These are phyloP conservation scores for Varecia variegata DNA, from an alignment of 2,797 vertebrate species.

Conservation along the genomic window DNA sequence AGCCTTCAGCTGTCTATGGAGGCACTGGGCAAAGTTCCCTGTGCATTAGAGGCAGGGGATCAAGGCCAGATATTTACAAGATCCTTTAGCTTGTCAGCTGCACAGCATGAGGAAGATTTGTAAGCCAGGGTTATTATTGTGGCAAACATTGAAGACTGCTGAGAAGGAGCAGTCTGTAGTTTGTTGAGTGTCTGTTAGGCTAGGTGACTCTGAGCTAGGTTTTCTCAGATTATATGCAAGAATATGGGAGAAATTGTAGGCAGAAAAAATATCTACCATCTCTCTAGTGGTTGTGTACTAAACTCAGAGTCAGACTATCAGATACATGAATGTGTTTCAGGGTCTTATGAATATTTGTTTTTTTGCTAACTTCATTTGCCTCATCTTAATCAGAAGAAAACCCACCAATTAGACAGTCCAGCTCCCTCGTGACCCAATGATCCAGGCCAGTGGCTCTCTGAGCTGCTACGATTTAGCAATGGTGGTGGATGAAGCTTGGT, in stretches of 20 bases:
- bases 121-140: constrained; percentile 28
- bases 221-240: neutral
- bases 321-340: neutral
- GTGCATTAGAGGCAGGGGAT: neutral
- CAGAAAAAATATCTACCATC: neutral
- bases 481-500: neutral
- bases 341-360: neutral
- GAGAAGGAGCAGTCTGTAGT: neutral
- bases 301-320: neutral
- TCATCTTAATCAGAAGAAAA: neutral
- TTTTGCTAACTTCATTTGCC: neutral
- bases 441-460: neutral
- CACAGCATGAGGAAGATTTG: constrained; percentile 37
- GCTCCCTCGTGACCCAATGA: neutral
- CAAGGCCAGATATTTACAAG: constrained; percentile 22
- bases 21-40: neutral
- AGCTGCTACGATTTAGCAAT: neutral
- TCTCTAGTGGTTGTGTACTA: neutral
- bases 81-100: constrained; percentile 9
- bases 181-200: neutral
- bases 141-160: constrained; percentile 1
- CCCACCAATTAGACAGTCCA: neutral
- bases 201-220: neutral
- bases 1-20: neutral
- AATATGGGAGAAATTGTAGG: neutral